Conservation (phyloP, 2,797 vertebrate genomes). For the Melanotaenia nigrans region DNA sequence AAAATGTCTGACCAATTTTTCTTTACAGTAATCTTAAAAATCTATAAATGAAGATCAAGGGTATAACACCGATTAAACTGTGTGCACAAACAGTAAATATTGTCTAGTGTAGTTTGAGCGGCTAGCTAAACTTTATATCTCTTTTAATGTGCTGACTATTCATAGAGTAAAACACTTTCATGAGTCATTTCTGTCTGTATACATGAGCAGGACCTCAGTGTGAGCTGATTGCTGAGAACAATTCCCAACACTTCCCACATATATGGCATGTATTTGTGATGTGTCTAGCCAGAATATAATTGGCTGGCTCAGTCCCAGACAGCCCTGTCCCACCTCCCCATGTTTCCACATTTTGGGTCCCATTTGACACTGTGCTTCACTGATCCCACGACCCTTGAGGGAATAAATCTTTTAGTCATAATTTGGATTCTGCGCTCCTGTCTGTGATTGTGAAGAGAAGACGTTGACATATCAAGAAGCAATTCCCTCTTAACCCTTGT, state of each 20-base stretch:
- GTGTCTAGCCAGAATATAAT: constrained; percentile 83
- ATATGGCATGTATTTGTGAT: constrained; percentile 46
- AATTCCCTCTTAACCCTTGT: neutral
- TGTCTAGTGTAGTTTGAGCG: neutral
- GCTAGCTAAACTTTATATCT: neutral
- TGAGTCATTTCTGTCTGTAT: neutral
- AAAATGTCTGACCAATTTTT: neutral
- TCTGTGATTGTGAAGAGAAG: constrained; percentile 38
- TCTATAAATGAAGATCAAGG: neutral
- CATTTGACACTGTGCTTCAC: constrained; percentile 77
- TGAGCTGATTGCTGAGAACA: constrained; percentile 31
- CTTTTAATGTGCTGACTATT: neutral
- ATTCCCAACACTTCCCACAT: constrained; percentile 45
- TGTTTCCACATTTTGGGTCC: constrained; percentile 66
- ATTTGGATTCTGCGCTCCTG: constrained; percentile 50
- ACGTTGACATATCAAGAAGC: constrained; percentile 31
- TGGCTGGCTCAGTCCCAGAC: constrained; percentile 77
- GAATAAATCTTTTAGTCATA: constrained; percentile 67
- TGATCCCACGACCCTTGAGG: constrained; percentile 74
- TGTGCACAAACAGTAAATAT: neutral
- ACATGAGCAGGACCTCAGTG: constrained; percentile 22
- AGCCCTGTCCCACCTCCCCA: constrained; percentile 62
- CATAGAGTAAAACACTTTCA: neutral
- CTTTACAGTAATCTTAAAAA: neutral
- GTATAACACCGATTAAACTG: neutral